phyloP scores from a whole-genome alignment of 2,888 invertebrate genomes.

The Dicyrtoma fusca region DNA sequence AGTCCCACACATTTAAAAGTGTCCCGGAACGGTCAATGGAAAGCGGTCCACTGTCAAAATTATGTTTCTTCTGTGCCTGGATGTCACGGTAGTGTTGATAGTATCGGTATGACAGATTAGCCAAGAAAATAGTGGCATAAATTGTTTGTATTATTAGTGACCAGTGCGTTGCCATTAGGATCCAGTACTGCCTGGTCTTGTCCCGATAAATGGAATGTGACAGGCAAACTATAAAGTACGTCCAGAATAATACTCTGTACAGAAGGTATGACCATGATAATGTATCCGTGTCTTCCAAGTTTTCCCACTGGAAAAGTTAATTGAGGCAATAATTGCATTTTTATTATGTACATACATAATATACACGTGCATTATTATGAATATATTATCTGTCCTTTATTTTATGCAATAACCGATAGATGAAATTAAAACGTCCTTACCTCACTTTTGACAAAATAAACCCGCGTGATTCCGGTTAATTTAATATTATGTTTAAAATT shows the following conservation, averaged over 20 bases:
- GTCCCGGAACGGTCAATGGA: background rate
- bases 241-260: constrained; percentile 20
- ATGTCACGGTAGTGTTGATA: background rate
- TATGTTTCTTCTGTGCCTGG: background rate
- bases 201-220: background rate
- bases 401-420: background rate
- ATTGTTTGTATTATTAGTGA: constrained; percentile 19
- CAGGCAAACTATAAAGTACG: constrained; percentile 19
- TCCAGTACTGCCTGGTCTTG: background rate
- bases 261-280: constrained; percentile 17
- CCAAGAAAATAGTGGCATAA: constrained; percentile 11
- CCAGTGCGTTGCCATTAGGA: constrained; percentile 25
- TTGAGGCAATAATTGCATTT: too few relatives aligned
- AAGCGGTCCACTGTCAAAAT: background rate
- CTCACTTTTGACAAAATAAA: constrained; percentile 27
- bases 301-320: constrained; percentile 40
- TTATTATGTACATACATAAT: background rate
- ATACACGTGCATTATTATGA: background rate
- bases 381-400: background rate
- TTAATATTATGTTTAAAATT: constrained; percentile 31
- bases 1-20: constrained; percentile 13
- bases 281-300: background rate
- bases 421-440: constrained; percentile 13
- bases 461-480: constrained; percentile 12
- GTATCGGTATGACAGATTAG: background rate